Conservation (phyloP, 2,888 invertebrate species). For the Nysson spinosus region DNA sequence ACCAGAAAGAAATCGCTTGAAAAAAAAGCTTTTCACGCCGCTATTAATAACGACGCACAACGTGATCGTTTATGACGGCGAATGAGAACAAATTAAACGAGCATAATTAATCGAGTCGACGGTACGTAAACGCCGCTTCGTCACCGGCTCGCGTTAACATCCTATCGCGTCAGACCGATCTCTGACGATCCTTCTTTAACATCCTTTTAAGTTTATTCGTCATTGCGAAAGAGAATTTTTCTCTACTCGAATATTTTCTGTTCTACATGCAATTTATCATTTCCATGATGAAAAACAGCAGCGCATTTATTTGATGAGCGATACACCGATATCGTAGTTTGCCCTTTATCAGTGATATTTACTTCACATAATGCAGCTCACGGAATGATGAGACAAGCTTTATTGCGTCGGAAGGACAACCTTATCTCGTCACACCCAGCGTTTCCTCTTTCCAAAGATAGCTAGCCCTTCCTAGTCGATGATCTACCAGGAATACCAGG, state of each 20-base stretch:
- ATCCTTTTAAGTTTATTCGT: too few species aligned
- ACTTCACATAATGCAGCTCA: background rate
- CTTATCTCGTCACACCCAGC: slow-evolving; percentile 60
- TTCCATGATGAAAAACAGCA: background rate
- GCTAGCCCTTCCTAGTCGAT: slow-evolving; percentile 47
- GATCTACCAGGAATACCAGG: slow-evolving; percentile 23
- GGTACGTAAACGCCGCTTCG: too few species aligned
- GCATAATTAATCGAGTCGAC: background rate
- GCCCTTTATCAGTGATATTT: background rate
- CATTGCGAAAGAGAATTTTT: too few species aligned
- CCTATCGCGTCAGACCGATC: too few species aligned
- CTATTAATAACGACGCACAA: slow-evolving; percentile 5
- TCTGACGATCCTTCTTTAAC: too few species aligned
- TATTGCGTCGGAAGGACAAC: slow-evolving; percentile 12
- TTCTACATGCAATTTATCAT: background rate
- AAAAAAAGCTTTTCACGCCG: background rate
- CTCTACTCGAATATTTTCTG: background rate
- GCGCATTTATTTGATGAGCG: background rate
- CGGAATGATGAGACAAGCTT: slow-evolving; percentile 9
- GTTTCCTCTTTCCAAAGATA: slow-evolving; percentile 61
- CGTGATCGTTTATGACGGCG: background rate
- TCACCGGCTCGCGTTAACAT: too few species aligned
- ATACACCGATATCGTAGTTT: background rate
- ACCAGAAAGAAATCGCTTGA: slow-evolving; percentile 4
- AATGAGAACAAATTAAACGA: background rate